These are phyloP conservation scores for Grantiella picta DNA, from an alignment of 2,113 vertebrate genomes.

Conservation along the genomic window DNA sequence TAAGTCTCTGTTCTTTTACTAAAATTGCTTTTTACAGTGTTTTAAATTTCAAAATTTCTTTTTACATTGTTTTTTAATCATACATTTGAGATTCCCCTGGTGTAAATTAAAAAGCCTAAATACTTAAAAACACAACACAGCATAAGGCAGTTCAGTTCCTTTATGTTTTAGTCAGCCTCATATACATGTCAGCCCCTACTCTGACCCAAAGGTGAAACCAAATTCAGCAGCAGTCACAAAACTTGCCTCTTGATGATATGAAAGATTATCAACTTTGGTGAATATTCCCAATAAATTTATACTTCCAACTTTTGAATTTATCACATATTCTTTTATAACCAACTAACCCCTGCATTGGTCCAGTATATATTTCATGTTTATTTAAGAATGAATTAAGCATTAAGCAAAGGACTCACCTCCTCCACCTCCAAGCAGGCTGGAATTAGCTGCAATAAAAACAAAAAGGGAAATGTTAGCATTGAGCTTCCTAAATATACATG, in stretches of 20 bases:
- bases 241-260: background rate
- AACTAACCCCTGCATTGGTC: background rate
- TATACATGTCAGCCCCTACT: background rate
- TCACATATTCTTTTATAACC: background rate
- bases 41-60: background rate
- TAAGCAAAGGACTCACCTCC: conserved; percentile 84
- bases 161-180: background rate
- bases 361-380: background rate
- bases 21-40: background rate
- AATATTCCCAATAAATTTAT: background rate
- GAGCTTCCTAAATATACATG: background rate
- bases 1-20: background rate
- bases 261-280: fast-evolving
- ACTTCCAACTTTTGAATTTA: background rate
- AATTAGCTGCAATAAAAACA: conserved; percentile 85
- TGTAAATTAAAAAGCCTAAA: background rate
- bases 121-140: background rate
- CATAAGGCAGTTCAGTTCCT: background rate
- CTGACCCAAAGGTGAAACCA: fast-evolving
- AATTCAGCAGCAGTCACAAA: background rate
- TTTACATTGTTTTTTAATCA: background rate
- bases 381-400: background rate
- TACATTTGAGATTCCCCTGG: background rate
- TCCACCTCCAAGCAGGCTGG: conserved; percentile 94
- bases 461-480: conserved; percentile 45